These are phyloP conservation scores for Solenopsis fugax DNA, from an alignment of 1,140 invertebrate species.

Conservation along the genomic window DNA sequence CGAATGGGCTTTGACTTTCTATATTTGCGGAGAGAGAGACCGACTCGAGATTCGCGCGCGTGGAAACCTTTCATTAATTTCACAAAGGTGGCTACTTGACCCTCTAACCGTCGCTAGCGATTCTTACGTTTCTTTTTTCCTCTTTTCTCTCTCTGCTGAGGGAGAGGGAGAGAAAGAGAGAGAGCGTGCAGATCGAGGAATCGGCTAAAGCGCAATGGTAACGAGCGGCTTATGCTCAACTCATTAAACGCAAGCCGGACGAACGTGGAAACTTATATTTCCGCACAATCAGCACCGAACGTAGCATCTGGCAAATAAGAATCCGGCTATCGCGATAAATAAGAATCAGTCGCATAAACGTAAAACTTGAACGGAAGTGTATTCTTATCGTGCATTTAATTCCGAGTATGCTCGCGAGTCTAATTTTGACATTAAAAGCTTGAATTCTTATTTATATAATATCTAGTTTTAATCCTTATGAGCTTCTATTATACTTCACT, in stretches of 20 bases:
- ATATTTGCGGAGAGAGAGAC: conserved; percentile 48
- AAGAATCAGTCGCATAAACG: conserved; percentile 4
- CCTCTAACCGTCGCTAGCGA: conserved; percentile 53
- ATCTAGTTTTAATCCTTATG: background rate
- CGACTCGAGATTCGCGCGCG: conserved; percentile 29
- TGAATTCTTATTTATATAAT: background rate
- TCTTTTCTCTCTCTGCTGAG: background rate
- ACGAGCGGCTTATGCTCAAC: conserved; percentile 52
- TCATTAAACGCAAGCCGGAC: conserved; percentile 50
- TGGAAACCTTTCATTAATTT: conserved; percentile 76
- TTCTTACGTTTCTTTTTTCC: conserved; percentile 26
- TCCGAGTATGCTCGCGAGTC: background rate
- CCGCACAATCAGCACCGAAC: background rate
- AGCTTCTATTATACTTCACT: background rate
- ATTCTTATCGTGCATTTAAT: background rate
- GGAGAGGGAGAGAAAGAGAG: background rate
- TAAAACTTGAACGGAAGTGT: background rate
- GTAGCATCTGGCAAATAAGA: conserved; percentile 24
- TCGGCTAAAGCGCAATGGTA: conserved; percentile 52
- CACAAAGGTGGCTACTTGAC: conserved; percentile 72
- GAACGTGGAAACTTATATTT: conserved; percentile 36
- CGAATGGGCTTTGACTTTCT: conserved; percentile 62
- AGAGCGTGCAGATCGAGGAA: background rate
- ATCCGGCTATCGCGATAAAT: conserved; percentile 10
- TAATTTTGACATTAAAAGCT: conserved; percentile 2